A percentile compares a stretch with the other conserved stretches of the same genome.
These are phyloP conservation scores for Cacatua alba DNA, from an alignment of 2,113 vertebrate species.

Conservation along the genomic window DNA sequence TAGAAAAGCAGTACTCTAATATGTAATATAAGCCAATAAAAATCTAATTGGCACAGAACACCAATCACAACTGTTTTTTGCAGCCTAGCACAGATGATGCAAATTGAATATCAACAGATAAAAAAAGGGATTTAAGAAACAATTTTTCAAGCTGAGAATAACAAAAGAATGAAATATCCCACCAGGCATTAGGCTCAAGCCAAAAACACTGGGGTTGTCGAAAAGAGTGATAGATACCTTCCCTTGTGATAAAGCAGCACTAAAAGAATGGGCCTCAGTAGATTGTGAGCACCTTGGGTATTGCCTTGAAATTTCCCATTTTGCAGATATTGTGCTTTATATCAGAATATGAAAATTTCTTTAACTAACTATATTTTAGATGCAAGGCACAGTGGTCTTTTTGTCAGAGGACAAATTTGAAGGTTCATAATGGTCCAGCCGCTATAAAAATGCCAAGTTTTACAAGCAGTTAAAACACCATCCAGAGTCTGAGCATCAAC, in stretches of 20 bases:
- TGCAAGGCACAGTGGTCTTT: neutral
- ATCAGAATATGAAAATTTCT: neutral
- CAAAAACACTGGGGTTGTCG: neutral
- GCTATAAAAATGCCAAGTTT: neutral
- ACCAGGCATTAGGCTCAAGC: neutral
- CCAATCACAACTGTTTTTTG: neutral
- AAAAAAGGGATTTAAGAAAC: neutral
- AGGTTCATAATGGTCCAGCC: neutral
- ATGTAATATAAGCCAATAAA: neutral
- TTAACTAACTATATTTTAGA: neutral
- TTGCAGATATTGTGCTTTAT: neutral
- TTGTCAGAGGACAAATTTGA: neutral
- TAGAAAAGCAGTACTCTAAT: neutral
- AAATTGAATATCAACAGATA: neutral
- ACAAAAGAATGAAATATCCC: neutral
- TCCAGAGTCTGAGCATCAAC: neutral
- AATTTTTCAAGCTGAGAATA: neutral
- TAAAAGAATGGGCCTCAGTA: neutral
- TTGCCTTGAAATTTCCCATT: neutral
- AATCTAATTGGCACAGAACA: neutral
- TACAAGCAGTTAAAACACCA: neutral
- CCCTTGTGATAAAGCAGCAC: neutral
- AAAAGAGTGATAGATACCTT: neutral
- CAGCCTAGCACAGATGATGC: neutral
- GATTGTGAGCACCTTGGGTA: neutral